Conservation (phyloP, 2,797 vertebrate species). For the Catamblyrhynchus diadema region DNA sequence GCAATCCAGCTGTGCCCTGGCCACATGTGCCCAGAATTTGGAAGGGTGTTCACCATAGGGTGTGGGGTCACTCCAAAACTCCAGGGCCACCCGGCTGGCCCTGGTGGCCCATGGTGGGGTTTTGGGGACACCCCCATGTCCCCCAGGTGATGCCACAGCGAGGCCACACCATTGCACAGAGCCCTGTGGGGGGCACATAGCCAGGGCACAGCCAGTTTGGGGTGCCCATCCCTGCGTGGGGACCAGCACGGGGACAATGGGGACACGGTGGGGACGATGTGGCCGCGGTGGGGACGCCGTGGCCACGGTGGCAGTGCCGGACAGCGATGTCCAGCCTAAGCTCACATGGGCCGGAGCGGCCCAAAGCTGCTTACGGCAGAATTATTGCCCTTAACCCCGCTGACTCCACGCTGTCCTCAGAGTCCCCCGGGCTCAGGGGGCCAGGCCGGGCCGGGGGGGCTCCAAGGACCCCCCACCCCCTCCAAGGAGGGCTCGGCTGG, state of each 20-base stretch:
- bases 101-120: rapidly evolving
- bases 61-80: not conserved
- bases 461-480: not conserved
- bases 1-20: not conserved
- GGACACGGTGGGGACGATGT: rapidly evolving
- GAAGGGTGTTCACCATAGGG: not conserved
- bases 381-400: conserved; percentile 58
- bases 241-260: not conserved
- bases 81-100: not conserved
- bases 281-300: rapidly evolving
- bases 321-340: not conserved
- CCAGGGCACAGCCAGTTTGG: rapidly evolving
- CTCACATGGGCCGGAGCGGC: not conserved
- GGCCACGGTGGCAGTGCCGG: rapidly evolving
- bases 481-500: rapidly evolving
- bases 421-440: conserved; percentile 23
- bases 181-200: rapidly evolving
- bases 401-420: conserved; percentile 53
- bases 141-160: rapidly evolving
- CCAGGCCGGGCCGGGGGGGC: not conserved
- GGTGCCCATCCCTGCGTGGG: rapidly evolving
- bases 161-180: rapidly evolving
- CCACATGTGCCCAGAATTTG: not conserved
- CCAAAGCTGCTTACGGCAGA: conserved; percentile 59
- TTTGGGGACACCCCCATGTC: rapidly evolving